These are phyloP conservation scores for Campodea augens DNA, from an alignment of 1,140 invertebrate genomes.

Conservation along the genomic window DNA sequence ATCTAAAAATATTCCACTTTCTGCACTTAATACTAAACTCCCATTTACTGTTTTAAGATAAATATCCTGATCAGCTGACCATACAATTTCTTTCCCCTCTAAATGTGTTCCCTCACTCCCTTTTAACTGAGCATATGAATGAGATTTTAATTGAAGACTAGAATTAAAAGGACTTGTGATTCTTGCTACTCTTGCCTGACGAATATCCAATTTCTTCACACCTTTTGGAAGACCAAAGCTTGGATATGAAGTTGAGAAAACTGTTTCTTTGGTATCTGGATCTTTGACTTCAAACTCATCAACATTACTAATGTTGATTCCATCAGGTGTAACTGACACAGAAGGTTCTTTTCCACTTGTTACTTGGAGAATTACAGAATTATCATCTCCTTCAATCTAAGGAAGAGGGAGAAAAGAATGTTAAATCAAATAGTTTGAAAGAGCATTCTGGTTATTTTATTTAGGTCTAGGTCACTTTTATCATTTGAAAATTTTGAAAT, in stretches of 20 bases:
- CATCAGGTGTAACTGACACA: slow-evolving; percentile 24
- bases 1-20: slow-evolving; percentile 21
- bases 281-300: slow-evolving; percentile 45
- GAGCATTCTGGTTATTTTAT: too few species aligned
- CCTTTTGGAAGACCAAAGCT: slow-evolving; percentile 47
- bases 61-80: slow-evolving; percentile 59
- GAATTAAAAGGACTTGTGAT: slow-evolving; percentile 49
- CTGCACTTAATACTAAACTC: slow-evolving; percentile 42
- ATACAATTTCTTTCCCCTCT: slow-evolving; percentile 37
- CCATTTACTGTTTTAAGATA: slow-evolving; percentile 58
- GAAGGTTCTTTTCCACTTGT: slow-evolving; percentile 13
- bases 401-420: too few species aligned
- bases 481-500: too few species aligned
- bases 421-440: too few species aligned
- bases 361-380: slow-evolving; percentile 11
- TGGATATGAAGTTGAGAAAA: slow-evolving; percentile 55
- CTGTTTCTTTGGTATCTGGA: slow-evolving; percentile 32
- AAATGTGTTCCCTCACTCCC: slow-evolving; percentile 30
- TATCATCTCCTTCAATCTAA: slow-evolving; percentile 14
- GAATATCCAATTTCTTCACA: slow-evolving; percentile 42
- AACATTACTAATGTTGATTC: slow-evolving; percentile 42
- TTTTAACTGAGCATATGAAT: slow-evolving; percentile 20
- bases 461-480: too few species aligned
- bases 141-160: slow-evolving; percentile 42
- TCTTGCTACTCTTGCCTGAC: slow-evolving; percentile 44